Conservation (phyloP, 2,113 vertebrate genomes). For the Sarotherodon lohbergeri region DNA sequence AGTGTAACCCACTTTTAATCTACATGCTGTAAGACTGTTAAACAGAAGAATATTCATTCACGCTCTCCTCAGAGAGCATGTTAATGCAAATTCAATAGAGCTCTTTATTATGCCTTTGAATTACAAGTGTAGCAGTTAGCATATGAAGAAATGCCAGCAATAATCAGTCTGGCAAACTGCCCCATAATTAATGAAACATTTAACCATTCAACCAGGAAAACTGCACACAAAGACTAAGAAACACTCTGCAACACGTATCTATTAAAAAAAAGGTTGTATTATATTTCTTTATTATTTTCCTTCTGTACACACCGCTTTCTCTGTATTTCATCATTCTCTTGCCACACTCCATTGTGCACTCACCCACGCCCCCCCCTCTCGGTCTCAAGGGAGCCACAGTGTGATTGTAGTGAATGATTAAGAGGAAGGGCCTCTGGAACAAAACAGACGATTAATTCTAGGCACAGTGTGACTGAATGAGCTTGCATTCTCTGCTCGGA, state of each 20-base stretch:
- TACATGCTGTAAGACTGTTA: background rate
- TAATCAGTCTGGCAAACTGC: background rate
- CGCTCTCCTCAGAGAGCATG: background rate
- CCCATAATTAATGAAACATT: background rate
- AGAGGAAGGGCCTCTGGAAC: conserved; percentile 16
- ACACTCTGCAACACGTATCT: background rate
- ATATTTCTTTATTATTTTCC: background rate
- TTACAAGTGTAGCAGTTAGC: background rate
- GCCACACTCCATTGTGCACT: background rate
- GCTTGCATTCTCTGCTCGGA: background rate
- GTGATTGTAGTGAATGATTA: conserved; percentile 29
- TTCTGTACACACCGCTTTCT: background rate
- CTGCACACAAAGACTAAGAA: background rate
- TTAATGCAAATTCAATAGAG: background rate
- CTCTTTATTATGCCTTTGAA: background rate
- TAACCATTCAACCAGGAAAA: background rate
- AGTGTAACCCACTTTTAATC: background rate
- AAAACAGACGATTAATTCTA: conserved; percentile 51
- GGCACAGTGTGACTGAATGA: conserved; percentile 23
- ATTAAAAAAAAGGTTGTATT: background rate
- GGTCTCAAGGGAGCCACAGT: conserved; percentile 12
- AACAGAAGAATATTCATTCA: background rate
- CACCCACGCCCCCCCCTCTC: background rate
- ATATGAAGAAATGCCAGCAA: background rate
- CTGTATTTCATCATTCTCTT: background rate